phyloP scores from a whole-genome alignment of 1,140 invertebrate genomes.

The Hirudo medicinalis region DNA sequence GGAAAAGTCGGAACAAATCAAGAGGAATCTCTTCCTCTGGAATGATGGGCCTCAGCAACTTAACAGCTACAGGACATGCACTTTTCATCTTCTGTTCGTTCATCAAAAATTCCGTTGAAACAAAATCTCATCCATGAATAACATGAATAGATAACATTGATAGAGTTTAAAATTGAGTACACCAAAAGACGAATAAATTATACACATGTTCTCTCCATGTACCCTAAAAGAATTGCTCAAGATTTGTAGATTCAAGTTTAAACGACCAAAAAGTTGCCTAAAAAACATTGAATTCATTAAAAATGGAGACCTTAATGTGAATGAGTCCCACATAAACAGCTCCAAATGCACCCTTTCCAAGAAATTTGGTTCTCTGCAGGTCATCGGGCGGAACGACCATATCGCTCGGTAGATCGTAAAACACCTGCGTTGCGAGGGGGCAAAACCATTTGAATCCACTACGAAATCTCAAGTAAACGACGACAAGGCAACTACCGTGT shows the following conservation, averaged over 20 bases:
- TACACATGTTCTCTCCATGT: too few species aligned
- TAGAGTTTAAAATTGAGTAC: too few species aligned
- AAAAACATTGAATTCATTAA: neutral
- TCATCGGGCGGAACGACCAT: conserved; percentile 58
- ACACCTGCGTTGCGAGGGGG: conserved; percentile 48
- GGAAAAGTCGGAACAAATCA: neutral
- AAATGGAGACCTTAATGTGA: conserved; percentile 43
- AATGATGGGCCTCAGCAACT: conserved; percentile 1
- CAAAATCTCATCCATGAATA: too few species aligned
- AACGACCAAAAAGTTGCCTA: too few species aligned
- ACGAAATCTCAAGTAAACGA: neutral
- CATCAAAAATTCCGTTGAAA: too few species aligned
- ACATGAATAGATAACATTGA: too few species aligned
- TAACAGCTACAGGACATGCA: neutral
- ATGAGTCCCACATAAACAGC: conserved; percentile 79
- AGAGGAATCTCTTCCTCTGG: neutral
- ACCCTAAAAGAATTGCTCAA: too few species aligned
- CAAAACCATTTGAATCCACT: neutral
- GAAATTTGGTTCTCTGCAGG: conserved; percentile 58
- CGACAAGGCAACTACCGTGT: conserved; percentile 47
- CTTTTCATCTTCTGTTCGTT: neutral
- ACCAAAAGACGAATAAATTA: too few species aligned
- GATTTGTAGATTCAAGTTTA: too few species aligned
- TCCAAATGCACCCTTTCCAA: conserved; percentile 93
- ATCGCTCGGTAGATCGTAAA: conserved; percentile 69